Base-by-base conservation (phyloP, 2,797 vertebrate species). In the Trematomus bernacchii region DNA sequence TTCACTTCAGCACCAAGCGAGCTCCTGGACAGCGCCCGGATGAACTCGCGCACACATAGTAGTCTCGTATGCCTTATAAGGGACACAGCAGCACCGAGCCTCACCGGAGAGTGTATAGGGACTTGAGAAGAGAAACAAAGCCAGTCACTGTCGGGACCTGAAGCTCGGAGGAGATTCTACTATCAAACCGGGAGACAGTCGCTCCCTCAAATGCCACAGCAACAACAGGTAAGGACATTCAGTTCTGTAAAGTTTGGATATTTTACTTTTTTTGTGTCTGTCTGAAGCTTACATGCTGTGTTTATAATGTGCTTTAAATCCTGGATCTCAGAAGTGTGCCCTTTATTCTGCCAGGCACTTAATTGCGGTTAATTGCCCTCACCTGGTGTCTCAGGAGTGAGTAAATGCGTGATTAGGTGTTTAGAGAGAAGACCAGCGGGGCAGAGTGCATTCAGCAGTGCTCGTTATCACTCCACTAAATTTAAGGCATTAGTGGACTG, bases 1-100 rank as follows among this genome's bases (percentile, higher is more conserved):
- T 89, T 95, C 91, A 87, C 94, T 96, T 96, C 95, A 96, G 96
- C 94, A 96, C 94, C 95, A 86, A 91, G 82, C 91, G 90, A 79
- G 88, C 87, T 87, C 86, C 84, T 91, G 96, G 95, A 97, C 95
- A 97, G 95, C 93, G 88, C 93, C 93, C 90, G 91, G 40, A 90
- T 92, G 90, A 92, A 76, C 86, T 73, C 78, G 77, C 60, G 85
- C 76, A 27, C 83, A 85, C 60, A 69, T 50, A 65, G 37, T 10
- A 65, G 72, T 77, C 72, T 80, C 77, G 10, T 13, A 66, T 55
- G 82, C 81, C 79, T 90, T 37, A 12, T 7, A 64, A 73, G 80
- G 67, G 82, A 88, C 75, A 19, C 86, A 77, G 69, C 87, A 85
- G 84, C 78, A 60, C 62, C 61, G 44, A 79, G 79, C 47, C 80